These are phyloP conservation scores for Dasyprocta punctata DNA, from an alignment of 2,113 vertebrate species.

Conservation along the genomic window DNA sequence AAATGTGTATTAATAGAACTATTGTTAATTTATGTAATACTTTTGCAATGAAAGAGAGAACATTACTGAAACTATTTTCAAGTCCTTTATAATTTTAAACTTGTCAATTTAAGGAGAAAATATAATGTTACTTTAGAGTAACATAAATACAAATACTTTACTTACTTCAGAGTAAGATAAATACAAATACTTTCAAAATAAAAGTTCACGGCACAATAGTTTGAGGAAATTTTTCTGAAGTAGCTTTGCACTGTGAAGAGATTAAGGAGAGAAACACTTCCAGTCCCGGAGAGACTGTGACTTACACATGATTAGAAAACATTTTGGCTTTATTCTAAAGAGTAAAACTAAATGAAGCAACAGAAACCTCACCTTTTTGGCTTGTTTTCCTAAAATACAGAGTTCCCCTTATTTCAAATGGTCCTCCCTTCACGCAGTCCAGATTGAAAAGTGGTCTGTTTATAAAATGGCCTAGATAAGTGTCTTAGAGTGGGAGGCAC, in stretches of 20 bases:
- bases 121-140: conserved; percentile 9
- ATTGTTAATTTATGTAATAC: not conserved
- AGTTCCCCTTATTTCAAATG: conserved; percentile 57
- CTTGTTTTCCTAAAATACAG: conserved; percentile 62
- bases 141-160: not conserved
- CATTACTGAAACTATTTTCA: conserved; percentile 42
- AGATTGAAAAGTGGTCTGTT: conserved; percentile 55
- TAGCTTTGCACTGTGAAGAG: conserved; percentile 18
- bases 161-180: not conserved
- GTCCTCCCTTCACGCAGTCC: not conserved
- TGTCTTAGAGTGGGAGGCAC: not conserved
- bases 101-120: conserved; percentile 38
- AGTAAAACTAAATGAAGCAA: conserved; percentile 70
- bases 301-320: conserved; percentile 64
- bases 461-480: conserved; percentile 20
- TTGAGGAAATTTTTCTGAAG: conserved; percentile 13
- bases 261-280: conserved; percentile 34
- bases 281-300: conserved; percentile 1
- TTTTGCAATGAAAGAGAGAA: conserved; percentile 44
- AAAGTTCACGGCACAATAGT: not conserved
- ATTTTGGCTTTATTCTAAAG: conserved; percentile 64
- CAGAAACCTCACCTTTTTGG: conserved; percentile 57
- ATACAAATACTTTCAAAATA: conserved; percentile 19
- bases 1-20: not conserved
- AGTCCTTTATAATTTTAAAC: conserved; percentile 38